Conservation (phyloP, 2,113 vertebrate genomes). For the Chaetura pelagica region DNA sequence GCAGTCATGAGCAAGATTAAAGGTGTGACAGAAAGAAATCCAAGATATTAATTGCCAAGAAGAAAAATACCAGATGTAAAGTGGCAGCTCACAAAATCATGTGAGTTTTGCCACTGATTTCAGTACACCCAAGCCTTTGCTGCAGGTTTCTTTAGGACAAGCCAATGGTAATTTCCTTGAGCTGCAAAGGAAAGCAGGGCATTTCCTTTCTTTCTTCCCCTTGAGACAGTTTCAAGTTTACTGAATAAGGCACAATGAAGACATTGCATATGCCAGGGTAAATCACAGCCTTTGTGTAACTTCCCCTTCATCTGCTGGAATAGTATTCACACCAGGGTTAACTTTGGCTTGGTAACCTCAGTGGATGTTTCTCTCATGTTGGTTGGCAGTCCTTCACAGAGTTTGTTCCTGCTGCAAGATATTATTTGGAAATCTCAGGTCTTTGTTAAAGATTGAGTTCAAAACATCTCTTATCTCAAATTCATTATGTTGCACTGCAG, state of each 20-base stretch:
- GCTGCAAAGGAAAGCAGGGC: neutral
- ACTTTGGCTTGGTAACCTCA: neutral
- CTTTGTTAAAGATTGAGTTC: neutral
- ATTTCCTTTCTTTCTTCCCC: constrained; percentile 9
- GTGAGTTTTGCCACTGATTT: neutral
- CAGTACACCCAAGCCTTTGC: neutral
- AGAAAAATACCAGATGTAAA: neutral
- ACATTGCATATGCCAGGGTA: neutral
- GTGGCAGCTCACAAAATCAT: neutral
- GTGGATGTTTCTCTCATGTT: fast-evolving
- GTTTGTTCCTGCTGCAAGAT: neutral
- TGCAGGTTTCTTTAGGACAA: neutral
- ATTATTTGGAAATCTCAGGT: neutral
- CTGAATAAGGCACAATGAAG: neutral
- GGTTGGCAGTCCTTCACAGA: neutral
- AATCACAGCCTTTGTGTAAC: neutral
- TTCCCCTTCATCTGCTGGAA: neutral
- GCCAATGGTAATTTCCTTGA: neutral
- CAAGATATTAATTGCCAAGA: neutral
- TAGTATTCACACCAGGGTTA: neutral
- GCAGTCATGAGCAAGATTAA: neutral
- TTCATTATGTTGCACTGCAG: neutral
- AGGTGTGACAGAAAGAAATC: neutral
- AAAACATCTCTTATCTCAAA: neutral
- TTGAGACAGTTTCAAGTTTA: neutral